Percentiles rank a stretch among this genome's conserved stretches.
Evolutionary conservation across 2,797 vertebrate genomes (phyloP).

Genomic region (Sebastes matsubarae): DNA sequence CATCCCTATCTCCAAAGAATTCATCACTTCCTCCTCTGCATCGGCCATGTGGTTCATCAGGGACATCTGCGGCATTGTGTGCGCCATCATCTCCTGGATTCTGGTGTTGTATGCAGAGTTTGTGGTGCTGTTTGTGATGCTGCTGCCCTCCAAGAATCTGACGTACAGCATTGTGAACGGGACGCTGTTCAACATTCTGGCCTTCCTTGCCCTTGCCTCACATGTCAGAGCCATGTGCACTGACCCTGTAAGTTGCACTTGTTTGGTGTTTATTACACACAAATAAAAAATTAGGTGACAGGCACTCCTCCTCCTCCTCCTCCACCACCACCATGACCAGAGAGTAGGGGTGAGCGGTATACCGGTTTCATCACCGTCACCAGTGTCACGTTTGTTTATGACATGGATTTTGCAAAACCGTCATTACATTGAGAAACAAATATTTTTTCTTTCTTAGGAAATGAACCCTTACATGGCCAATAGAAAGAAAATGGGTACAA

Average conservation of each 20-base stretch:
- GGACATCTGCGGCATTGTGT: conserved; percentile 95
- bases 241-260: conserved; percentile 90
- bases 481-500: too few relatives aligned
- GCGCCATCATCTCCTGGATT: conserved; percentile 94
- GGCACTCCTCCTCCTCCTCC: too few relatives aligned
- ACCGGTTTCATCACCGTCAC: too few relatives aligned
- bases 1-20: conserved; percentile 83
- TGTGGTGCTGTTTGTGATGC: conserved; percentile 96
- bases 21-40: conserved; percentile 77
- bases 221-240: conserved; percentile 98
- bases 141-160: conserved; percentile 93
- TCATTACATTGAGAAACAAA: too few relatives aligned
- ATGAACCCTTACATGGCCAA: too few relatives aligned
- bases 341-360: too few relatives aligned
- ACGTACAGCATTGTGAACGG: conserved; percentile 93
- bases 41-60: conserved; percentile 97
- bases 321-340: too few relatives aligned
- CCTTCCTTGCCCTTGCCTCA: conserved; percentile 94
- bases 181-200: conserved; percentile 91
- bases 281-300: not conserved
- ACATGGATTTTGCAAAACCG: too few relatives aligned
- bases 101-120: conserved; percentile 97
- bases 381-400: too few relatives aligned
- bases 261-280: not conserved
- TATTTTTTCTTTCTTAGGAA: too few relatives aligned